Conservation (phyloP, 2,888 invertebrate genomes). For the Cryptus armator region DNA sequence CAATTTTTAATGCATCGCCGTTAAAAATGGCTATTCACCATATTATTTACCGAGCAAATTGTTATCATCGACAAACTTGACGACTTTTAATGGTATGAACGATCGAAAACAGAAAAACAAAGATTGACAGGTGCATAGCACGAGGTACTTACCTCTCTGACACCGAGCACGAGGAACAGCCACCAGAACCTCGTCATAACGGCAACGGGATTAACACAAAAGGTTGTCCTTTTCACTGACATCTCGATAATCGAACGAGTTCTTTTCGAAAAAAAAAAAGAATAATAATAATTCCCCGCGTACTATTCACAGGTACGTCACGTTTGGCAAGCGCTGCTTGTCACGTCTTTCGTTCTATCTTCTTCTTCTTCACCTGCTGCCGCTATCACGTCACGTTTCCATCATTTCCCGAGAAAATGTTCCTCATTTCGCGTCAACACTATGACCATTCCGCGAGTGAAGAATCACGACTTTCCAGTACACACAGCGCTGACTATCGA, state of each 20-base stretch:
- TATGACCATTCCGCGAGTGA: slow-evolving; percentile 20
- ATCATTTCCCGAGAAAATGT: slow-evolving; percentile 64
- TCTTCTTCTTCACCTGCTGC: slow-evolving; percentile 44
- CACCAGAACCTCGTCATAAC: slow-evolving; percentile 65
- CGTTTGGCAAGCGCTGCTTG: slow-evolving; percentile 30
- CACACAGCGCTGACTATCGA: not conserved
- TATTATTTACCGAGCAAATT: not conserved
- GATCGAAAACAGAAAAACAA: not conserved
- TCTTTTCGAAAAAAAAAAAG: not conserved
- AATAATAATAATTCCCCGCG: not conserved
- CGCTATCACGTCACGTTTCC: slow-evolving; percentile 71
- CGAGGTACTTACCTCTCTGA: slow-evolving; percentile 65
- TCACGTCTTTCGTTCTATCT: slow-evolving; percentile 16
- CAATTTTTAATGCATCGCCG: not conserved
- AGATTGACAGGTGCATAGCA: slow-evolving; percentile 5
- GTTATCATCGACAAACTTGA: not conserved
- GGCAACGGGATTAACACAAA: slow-evolving; percentile 59
- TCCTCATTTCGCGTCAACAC: slow-evolving; percentile 67
- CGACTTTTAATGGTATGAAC: not conserved
- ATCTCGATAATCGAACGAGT: slow-evolving; percentile 49
- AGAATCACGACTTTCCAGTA: not conserved
- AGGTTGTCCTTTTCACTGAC: slow-evolving; percentile 72
- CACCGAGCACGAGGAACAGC: slow-evolving; percentile 66
- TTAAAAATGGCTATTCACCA: not conserved
- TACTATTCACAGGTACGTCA: slow-evolving; percentile 31